Percentiles rank a stretch among this genome's conserved stretches.
Evolutionary conservation across 1,140 invertebrate species (phyloP).

Genomic region (Ditylenchus dipsaci): DNA sequence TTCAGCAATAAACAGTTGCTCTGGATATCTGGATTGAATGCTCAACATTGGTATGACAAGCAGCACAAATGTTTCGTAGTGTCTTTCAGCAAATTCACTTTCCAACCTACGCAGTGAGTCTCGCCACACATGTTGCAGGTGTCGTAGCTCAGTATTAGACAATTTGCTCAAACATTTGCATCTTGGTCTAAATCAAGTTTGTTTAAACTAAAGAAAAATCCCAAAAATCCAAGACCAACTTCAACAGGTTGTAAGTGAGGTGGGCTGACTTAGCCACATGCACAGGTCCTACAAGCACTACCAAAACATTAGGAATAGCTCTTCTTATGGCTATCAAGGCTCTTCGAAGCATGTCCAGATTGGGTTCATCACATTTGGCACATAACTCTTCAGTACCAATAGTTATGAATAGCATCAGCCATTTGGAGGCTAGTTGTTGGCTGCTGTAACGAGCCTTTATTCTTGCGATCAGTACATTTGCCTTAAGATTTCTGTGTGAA

Average conservation of each 20-base stretch:
- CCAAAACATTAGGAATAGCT: slow-evolving; percentile 41
- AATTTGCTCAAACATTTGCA: slow-evolving; percentile 36
- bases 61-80: slow-evolving; percentile 48
- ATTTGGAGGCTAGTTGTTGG: slow-evolving; percentile 30
- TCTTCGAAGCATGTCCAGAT: slow-evolving; percentile 33
- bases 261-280: slow-evolving; percentile 48
- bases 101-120: slow-evolving; percentile 33
- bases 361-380: slow-evolving; percentile 44
- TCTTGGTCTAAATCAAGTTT: slow-evolving; percentile 23
- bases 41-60: slow-evolving; percentile 36
- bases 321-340: slow-evolving; percentile 36
- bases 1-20: slow-evolving; percentile 46
- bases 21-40: slow-evolving; percentile 47
- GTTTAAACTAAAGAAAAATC: background rate
- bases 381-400: slow-evolving; percentile 49
- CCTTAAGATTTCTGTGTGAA: slow-evolving; percentile 36
- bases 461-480: slow-evolving; percentile 36
- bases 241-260: slow-evolving; percentile 51
- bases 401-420: slow-evolving; percentile 45
- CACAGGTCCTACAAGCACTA: slow-evolving; percentile 49
- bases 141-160: slow-evolving; percentile 39
- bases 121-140: slow-evolving; percentile 35
- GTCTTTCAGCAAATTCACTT: slow-evolving; percentile 37
- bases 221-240: slow-evolving; percentile 27
- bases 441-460: slow-evolving; percentile 27